phyloP scores from a whole-genome alignment of 2,113 vertebrate species.

The Xiphophorus maculatus region DNA sequence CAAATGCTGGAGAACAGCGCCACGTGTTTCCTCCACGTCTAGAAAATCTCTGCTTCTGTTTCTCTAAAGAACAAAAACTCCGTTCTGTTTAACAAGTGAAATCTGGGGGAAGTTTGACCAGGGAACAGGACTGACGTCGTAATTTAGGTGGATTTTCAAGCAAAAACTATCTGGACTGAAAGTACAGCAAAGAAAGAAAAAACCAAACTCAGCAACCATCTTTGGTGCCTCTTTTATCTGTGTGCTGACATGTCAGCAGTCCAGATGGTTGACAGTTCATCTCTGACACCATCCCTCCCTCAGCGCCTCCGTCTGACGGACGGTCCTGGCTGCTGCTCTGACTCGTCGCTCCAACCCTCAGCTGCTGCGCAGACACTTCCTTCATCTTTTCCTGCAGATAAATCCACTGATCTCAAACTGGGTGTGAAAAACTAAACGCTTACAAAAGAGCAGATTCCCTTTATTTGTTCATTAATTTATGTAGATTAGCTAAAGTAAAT shows the following conservation, averaged over 20 bases:
- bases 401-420: slow-evolving; percentile 2
- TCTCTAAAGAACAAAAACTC: background rate
- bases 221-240: slow-evolving; percentile 3
- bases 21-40: slow-evolving; percentile 6
- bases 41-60: background rate
- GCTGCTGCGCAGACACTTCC: slow-evolving; percentile 21
- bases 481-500: background rate
- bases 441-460: background rate
- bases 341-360: slow-evolving; percentile 14
- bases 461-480: background rate
- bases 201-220: background rate
- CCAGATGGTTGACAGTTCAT: slow-evolving; percentile 47
- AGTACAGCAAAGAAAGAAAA: background rate
- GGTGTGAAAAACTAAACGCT: background rate
- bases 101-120: background rate
- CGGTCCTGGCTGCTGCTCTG: slow-evolving; percentile 14
- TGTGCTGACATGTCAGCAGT: slow-evolving; percentile 1
- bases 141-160: background rate
- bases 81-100: background rate
- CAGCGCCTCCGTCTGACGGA: slow-evolving; percentile 32
- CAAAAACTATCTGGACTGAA: background rate
- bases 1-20: background rate
- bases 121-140: background rate
- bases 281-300: slow-evolving; percentile 37
- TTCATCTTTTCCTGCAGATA: background rate